phyloP scores from a whole-genome alignment of 1,140 invertebrate species.

The Probaryconus sp. region DNA sequence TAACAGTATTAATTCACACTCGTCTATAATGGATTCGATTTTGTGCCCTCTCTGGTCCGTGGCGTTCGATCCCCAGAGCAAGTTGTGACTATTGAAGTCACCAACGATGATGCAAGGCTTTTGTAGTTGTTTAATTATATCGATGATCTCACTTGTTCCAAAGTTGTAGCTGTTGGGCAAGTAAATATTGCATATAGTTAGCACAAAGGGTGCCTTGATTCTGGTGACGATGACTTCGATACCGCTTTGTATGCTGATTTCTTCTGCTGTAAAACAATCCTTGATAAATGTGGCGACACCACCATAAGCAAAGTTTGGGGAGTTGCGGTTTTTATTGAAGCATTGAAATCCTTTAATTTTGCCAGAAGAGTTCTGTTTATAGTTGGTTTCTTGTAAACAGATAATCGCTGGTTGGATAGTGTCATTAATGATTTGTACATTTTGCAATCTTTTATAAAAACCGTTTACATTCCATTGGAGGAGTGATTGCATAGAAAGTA shows the following conservation, averaged over 20 bases:
- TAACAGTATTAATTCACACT: conserved; percentile 36
- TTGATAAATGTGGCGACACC: conserved; percentile 63
- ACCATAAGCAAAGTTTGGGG: conserved; percentile 52
- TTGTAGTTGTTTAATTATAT: conserved; percentile 62
- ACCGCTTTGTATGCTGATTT: conserved; percentile 30
- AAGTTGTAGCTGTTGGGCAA: conserved; percentile 31
- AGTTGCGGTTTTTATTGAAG: conserved; percentile 56
- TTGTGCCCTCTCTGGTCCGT: conserved; percentile 61
- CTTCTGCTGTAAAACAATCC: too few relatives aligned
- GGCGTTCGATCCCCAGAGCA: conserved; percentile 61
- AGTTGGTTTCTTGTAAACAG: conserved; percentile 65
- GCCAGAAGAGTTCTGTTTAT: conserved; percentile 40
- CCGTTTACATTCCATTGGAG: too few relatives aligned
- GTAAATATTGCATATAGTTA: conserved; percentile 27
- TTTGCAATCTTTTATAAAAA: not conserved
- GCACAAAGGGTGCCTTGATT: not conserved
- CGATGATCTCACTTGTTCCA: conserved; percentile 39
- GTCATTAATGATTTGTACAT: conserved; percentile 5
- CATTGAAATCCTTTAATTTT: conserved; percentile 36
- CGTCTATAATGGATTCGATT: conserved; percentile 50
- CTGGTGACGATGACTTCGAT: conserved; percentile 45
- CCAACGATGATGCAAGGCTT: conserved; percentile 63
- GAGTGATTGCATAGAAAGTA: too few relatives aligned
- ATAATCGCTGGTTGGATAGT: conserved; percentile 42
- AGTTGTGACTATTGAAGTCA: conserved; percentile 68